phyloP scores from a whole-genome alignment of 2,797 vertebrate species.

The Acanthurus lineatus region DNA sequence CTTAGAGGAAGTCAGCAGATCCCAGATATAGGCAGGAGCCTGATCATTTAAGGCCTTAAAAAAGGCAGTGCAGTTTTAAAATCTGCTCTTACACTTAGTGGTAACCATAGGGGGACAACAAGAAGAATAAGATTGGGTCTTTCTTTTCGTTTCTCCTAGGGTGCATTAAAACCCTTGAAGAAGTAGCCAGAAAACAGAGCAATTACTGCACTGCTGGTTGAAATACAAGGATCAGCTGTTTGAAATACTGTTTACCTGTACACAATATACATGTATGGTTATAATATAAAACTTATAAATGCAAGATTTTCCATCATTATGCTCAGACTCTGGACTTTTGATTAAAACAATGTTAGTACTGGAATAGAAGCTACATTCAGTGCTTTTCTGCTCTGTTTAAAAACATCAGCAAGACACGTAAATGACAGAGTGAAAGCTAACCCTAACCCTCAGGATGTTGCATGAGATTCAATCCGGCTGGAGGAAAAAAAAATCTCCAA shows the following conservation, averaged over 20 bases:
- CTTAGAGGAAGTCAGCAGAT: neutral
- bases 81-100: neutral
- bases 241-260: conserved; percentile 6
- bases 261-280: neutral
- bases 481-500: neutral
- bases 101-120: neutral
- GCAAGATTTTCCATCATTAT: neutral
- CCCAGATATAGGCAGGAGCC: neutral
- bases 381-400: neutral
- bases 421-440: neutral
- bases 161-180: neutral
- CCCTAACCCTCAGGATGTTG: no score
- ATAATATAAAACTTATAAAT: conserved; percentile 15
- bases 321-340: neutral
- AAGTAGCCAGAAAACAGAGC: neutral
- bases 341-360: conserved; percentile 24
- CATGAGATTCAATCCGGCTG: neutral
- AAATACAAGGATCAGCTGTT: neutral
- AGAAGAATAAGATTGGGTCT: no score
- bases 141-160: neutral
- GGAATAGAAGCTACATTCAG: conserved; percentile 17
- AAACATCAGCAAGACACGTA: conserved; percentile 9
- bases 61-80: neutral
- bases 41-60: neutral
- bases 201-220: neutral